Evolutionary conservation across 2,113 vertebrate species (phyloP).

Genomic region (Sinocyclocheilus rhinocerous): DNA sequence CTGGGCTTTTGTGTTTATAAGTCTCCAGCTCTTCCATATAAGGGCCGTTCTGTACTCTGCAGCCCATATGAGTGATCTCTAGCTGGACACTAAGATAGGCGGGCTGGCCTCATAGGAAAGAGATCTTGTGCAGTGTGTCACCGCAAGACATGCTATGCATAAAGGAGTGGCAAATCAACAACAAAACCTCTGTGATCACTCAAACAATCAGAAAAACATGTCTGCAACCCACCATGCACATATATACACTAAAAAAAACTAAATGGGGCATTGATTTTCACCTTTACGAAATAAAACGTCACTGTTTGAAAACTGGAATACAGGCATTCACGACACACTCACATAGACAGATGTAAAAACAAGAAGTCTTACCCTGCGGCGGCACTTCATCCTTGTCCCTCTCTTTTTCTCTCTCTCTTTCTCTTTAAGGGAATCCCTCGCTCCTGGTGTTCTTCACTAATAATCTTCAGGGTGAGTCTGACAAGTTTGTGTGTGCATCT

Average conservation of each 20-base stretch:
- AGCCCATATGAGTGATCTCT: conserved; percentile 4
- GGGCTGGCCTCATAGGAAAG: background rate
- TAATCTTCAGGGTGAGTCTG: conserved; percentile 27
- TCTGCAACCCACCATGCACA: background rate
- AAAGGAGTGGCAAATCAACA: conserved; percentile 12
- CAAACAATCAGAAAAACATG: background rate
- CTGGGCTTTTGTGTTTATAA: conserved; percentile 37
- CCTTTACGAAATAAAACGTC: background rate
- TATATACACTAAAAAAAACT: background rate
- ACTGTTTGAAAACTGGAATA: background rate
- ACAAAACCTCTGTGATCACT: background rate
- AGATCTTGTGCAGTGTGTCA: background rate
- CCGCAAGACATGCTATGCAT: background rate
- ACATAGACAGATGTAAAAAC: conserved; percentile 42
- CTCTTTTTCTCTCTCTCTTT: conserved; percentile 8
- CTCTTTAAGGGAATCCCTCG: conserved; percentile 23
- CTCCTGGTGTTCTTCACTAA: background rate
- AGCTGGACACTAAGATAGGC: background rate
- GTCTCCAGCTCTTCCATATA: conserved; percentile 54
- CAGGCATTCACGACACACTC: conserved; percentile 5
- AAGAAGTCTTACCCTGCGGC: conserved; percentile 57
- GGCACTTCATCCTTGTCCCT: conserved; percentile 61
- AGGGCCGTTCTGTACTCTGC: conserved; percentile 23
- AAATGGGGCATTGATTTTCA: background rate
- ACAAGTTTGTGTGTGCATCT: conserved; percentile 27